Evolutionary conservation across 2,797 vertebrate species (phyloP).

Genomic region (Sitta carolinensis): DNA sequence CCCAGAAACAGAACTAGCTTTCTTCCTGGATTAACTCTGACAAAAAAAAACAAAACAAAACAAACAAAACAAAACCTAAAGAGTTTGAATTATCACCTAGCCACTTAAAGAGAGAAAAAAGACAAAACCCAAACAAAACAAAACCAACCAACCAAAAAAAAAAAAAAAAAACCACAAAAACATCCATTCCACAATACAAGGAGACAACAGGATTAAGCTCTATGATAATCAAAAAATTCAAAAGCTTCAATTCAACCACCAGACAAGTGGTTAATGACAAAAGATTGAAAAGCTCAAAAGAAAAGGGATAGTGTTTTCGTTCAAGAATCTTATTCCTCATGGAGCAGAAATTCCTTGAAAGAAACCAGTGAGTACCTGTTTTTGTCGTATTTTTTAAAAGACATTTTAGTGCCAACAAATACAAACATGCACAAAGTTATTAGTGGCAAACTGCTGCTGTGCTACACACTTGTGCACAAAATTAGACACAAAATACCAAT

Average conservation of each 20-base stretch:
- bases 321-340: not conserved
- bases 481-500: not conserved
- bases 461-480: not conserved
- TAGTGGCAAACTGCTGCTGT: not conserved
- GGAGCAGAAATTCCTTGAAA: not conserved
- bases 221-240: not conserved
- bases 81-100: not conserved
- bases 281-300: not conserved
- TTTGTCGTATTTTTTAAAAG: not conserved
- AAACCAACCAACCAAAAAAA: not conserved
- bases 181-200: not conserved
- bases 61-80: not conserved
- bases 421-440: not conserved
- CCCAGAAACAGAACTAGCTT: not conserved
- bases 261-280: not conserved
- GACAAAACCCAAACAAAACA: not conserved
- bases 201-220: not conserved
- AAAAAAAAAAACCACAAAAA: no score
- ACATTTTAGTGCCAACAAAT: not conserved
- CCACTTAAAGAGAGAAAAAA: not conserved
- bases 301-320: not conserved
- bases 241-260: not conserved
- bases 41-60: not conserved
- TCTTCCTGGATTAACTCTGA: not conserved
- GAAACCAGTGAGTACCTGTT: not conserved